Conservation (phyloP, 2,113 vertebrate species). For the Tragelaphus strepsiceros region DNA sequence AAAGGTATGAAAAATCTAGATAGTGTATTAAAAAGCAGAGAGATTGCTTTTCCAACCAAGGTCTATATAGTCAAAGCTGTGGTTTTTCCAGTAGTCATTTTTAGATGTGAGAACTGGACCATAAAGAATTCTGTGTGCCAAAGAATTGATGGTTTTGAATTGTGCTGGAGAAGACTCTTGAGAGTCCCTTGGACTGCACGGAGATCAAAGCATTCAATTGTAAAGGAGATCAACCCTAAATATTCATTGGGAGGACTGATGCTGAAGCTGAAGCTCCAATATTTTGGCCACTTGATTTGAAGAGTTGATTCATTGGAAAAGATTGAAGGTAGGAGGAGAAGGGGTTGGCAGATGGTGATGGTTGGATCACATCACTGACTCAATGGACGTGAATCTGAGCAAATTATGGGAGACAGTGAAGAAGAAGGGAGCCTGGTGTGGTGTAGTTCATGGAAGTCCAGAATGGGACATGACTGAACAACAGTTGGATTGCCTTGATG, state of each 20-base stretch:
- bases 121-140: neutral
- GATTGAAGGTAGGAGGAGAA: neutral
- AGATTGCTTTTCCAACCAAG: neutral
- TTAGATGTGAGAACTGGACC: neutral
- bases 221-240: neutral
- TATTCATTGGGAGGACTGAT: neutral
- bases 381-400: neutral
- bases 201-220: rapidly evolving
- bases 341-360: neutral
- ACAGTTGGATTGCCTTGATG: neutral
- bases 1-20: neutral
- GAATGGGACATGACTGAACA: neutral
- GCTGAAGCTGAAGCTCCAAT: neutral
- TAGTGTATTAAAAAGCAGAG: neutral
- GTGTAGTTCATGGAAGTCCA: neutral
- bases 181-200: neutral
- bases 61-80: neutral
- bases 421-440: neutral
- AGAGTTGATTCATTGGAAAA: neutral
- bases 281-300: neutral
- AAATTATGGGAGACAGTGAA: neutral
- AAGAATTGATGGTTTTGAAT: neutral
- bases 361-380: neutral
- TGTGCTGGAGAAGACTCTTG: neutral
- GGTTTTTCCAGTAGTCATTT: neutral